Evolutionary conservation across 1,140 invertebrate species (phyloP).

Genomic region (Laupala kohalensis): DNA sequence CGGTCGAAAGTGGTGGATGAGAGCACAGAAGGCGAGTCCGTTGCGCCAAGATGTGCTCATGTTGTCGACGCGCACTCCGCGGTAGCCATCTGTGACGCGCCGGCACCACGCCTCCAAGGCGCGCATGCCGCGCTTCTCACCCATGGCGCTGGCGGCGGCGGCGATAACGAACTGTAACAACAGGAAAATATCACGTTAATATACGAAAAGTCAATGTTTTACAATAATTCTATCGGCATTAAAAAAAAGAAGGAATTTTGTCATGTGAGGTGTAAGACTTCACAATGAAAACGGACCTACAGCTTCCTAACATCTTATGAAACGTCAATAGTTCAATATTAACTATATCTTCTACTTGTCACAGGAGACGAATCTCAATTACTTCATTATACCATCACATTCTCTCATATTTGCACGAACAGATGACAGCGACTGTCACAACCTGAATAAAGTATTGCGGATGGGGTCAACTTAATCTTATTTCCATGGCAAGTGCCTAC

Average conservation of each 20-base stretch:
- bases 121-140: conserved; percentile 69
- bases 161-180: neutral
- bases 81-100: conserved; percentile 73
- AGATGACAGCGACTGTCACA: too few species aligned
- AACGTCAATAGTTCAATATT: too few species aligned
- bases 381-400: too few species aligned
- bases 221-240: neutral
- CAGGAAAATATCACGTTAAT: neutral
- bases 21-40: conserved; percentile 89
- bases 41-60: conserved; percentile 89
- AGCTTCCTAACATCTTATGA: too few species aligned
- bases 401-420: too few species aligned
- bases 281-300: too few species aligned
- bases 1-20: conserved; percentile 90
- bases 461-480: too few species aligned
- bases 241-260: neutral
- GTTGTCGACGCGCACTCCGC: conserved; percentile 73
- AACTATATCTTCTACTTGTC: too few species aligned
- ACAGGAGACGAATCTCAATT: too few species aligned
- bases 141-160: conserved; percentile 47
- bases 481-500: too few species aligned
- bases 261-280: too few species aligned
- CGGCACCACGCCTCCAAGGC: conserved; percentile 81
- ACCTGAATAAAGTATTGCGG: too few species aligned
- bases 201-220: neutral